Conservation (phyloP, 1,140 invertebrate genomes). For the Ruditapes philippinarum region DNA sequence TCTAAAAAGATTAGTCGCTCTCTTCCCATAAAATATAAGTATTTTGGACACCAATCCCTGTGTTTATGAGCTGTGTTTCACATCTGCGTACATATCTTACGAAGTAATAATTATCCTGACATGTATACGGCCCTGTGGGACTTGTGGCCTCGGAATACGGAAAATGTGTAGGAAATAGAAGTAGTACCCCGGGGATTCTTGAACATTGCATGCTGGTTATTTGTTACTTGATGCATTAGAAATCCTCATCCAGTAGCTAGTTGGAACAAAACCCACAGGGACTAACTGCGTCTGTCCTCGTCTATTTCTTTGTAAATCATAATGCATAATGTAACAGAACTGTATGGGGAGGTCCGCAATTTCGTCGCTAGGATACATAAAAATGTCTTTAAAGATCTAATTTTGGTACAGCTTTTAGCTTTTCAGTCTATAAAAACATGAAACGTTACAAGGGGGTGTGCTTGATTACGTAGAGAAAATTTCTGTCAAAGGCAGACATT, state of each 20-base stretch:
- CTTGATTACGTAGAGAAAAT: too few relatives aligned
- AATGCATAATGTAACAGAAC: neutral
- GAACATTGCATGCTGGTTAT: constrained; percentile 54
- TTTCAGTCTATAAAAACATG: too few relatives aligned
- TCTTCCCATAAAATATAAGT: neutral
- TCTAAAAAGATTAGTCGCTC: neutral
- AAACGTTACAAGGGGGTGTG: too few relatives aligned
- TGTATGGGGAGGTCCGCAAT: neutral
- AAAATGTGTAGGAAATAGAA: constrained; percentile 61
- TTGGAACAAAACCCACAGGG: constrained; percentile 8
- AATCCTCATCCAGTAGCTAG: neutral
- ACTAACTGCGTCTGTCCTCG: constrained; percentile 34
- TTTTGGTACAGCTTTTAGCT: too few relatives aligned
- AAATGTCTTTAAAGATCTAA: neutral
- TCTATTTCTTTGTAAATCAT: constrained; percentile 54
- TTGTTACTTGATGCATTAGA: constrained; percentile 59
- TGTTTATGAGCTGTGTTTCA: constrained; percentile 35
- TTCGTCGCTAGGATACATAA: neutral
- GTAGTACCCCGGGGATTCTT: constrained; percentile 16
- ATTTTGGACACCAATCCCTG: constrained; percentile 18
- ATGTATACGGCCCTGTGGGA: constrained; percentile 48
- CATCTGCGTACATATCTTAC: constrained; percentile 32
- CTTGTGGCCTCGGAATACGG: constrained; percentile 19
- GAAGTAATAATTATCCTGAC: constrained; percentile 48
- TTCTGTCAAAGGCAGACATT: too few relatives aligned